Percentiles rank a stretch among this genome's conserved stretches.
Evolutionary conservation across 2,797 vertebrate genomes (phyloP).

Genomic region (Eospalax fontanierii): DNA sequence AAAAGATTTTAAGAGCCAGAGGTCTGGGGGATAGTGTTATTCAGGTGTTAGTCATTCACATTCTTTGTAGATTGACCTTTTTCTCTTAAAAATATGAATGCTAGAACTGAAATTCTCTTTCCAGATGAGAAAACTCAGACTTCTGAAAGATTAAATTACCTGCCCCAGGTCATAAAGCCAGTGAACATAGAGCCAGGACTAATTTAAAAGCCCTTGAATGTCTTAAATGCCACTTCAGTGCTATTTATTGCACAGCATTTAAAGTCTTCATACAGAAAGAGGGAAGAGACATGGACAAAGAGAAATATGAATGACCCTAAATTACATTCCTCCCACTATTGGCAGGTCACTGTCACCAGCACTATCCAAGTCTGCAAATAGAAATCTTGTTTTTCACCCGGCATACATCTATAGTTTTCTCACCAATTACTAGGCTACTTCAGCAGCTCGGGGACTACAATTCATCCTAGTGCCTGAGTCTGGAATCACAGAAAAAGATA

Average conservation of each 20-base stretch:
- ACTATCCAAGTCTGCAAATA: slow-evolving; percentile 55
- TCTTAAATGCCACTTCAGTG: neutral
- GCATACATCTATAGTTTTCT: neutral
- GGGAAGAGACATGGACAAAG: neutral
- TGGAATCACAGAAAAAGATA: neutral
- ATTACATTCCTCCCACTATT: slow-evolving; percentile 42
- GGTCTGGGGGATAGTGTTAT: neutral
- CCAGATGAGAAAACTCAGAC: slow-evolving; percentile 61
- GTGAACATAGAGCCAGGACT: slow-evolving; percentile 6
- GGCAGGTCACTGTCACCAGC: slow-evolving; percentile 63
- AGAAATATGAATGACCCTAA: slow-evolving; percentile 44
- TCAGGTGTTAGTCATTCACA: neutral
- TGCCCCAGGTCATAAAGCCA: slow-evolving; percentile 35
- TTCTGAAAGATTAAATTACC: slow-evolving; percentile 61
- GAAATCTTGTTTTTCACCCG: neutral
- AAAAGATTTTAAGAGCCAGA: too few species aligned
- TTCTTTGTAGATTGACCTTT: slow-evolving; percentile 10
- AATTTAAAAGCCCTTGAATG: slow-evolving; percentile 40
- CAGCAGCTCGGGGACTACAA: slow-evolving; percentile 31
- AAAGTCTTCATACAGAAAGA: slow-evolving; percentile 22
- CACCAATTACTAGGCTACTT: slow-evolving; percentile 62
- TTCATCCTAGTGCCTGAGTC: neutral
- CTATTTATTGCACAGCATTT: neutral
- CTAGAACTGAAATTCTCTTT: slow-evolving; percentile 7
- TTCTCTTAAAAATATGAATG: slow-evolving; percentile 41